Conservation (phyloP, 2,888 invertebrate genomes). For the Scaptomyza parva region DNA sequence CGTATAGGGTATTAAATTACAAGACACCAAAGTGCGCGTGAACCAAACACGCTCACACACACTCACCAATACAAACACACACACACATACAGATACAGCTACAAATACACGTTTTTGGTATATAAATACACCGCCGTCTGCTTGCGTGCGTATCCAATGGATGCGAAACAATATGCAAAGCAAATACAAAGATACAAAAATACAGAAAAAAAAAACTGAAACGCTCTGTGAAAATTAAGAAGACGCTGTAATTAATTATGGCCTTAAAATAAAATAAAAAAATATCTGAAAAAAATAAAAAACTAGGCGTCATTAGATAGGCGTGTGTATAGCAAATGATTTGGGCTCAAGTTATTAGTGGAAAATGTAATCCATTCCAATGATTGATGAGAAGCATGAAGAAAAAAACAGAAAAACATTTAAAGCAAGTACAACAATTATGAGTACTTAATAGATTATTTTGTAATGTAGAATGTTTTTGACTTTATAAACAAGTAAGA, state of each 20-base stretch:
- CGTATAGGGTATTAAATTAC: conserved; percentile 82
- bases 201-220: conserved; percentile 3
- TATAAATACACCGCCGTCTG: conserved; percentile 72
- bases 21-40: conserved; percentile 81
- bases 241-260: conserved; percentile 66
- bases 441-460: background rate
- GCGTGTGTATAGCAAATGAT: conserved; percentile 28
- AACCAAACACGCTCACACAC: conserved; percentile 68
- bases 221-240: conserved; percentile 51
- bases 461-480: background rate
- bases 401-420: conserved; percentile 20
- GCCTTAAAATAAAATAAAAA: conserved; percentile 25
- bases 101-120: conserved; percentile 50
- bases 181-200: conserved; percentile 42
- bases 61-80: conserved; percentile 13
- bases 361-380: conserved; percentile 35
- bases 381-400: conserved; percentile 55
- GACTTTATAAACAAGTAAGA: too few species aligned
- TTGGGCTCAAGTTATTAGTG: conserved; percentile 25
- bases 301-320: conserved; percentile 24
- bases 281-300: background rate
- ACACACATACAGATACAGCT: conserved; percentile 12
- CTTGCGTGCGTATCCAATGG: conserved; percentile 78
- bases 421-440: conserved; percentile 1
- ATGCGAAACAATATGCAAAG: conserved; percentile 75